Percentiles rank a stretch among this genome's conserved stretches.
These are phyloP conservation scores for Trachops cirrhosus DNA, from an alignment of 2,797 vertebrate genomes.

Conservation along the genomic window DNA sequence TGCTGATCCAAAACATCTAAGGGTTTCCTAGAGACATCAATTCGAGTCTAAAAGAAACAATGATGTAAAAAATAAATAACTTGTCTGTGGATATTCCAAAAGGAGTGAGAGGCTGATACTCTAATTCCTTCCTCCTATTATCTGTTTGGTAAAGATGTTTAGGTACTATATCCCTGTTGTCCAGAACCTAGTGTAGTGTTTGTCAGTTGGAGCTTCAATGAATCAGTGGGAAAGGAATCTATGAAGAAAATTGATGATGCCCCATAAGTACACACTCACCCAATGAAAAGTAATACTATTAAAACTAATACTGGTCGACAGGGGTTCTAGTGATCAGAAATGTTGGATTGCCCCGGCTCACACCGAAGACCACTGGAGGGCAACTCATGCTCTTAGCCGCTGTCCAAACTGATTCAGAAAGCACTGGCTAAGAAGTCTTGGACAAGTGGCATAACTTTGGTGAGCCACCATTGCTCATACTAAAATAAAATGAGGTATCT, in stretches of 20 bases:
- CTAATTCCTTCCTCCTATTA: not conserved
- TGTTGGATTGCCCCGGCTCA: not conserved
- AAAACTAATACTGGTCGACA: not conserved
- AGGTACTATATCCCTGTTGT: not conserved
- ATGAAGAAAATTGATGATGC: not conserved
- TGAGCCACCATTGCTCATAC: not conserved
- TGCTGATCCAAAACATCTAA: not conserved
- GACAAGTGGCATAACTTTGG: not conserved
- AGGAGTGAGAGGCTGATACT: not conserved
- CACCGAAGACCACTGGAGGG: not conserved
- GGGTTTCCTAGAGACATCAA: slow-evolving; percentile 42
- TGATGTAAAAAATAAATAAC: not conserved
- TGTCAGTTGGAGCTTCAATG: not conserved
- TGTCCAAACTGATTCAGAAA: not conserved
- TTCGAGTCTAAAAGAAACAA: not conserved
- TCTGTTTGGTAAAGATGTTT: not conserved
- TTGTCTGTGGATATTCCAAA: not conserved
- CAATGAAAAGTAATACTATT: not conserved
- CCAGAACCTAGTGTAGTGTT: not conserved
- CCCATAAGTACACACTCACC: not conserved
- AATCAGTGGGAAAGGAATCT: not conserved
- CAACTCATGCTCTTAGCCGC: not conserved
- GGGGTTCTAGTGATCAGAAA: not conserved
- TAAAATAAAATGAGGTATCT: not conserved
- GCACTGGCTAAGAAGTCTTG: not conserved